Evolutionary conservation across 1,140 invertebrate genomes (phyloP).

Genomic region (Steinernema khuongi): DNA sequence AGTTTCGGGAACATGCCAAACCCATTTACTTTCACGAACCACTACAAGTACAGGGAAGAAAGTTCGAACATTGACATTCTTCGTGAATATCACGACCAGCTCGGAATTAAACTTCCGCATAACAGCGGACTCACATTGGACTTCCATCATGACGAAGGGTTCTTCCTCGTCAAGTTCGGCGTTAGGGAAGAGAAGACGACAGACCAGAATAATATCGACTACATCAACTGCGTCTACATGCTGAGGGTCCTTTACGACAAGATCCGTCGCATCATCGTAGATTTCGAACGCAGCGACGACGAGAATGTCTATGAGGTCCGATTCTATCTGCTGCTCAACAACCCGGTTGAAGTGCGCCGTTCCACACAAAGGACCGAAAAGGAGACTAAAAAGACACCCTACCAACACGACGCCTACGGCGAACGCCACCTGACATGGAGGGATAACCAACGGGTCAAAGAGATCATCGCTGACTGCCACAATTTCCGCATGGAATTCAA

Average conservation of each 20-base stretch:
- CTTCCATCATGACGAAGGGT: not conserved
- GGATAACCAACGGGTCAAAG: not conserved
- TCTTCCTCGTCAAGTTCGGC: not conserved
- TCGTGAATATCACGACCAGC: not conserved
- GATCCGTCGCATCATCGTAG: not conserved
- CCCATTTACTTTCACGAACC: not conserved
- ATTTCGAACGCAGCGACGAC: not conserved
- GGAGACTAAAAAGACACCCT: not conserved
- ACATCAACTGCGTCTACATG: not conserved
- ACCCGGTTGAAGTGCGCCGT: not conserved
- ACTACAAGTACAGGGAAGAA: not conserved
- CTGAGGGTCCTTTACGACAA: not conserved
- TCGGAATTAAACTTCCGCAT: not conserved
- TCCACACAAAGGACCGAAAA: not conserved
- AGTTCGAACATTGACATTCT: not conserved
- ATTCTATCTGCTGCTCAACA: not conserved
- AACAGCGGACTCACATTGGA: not conserved
- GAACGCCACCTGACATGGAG: not conserved
- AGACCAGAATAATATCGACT: not conserved
- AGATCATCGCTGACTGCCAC: not conserved
- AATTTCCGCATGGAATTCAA: not conserved
- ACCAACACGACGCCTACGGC: not conserved
- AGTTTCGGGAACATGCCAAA: not conserved
- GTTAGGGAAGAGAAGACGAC: not conserved
- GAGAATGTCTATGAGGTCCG: not conserved